phyloP scores from a whole-genome alignment of 2,888 invertebrate species.

The Stegana nigrithorax region DNA sequence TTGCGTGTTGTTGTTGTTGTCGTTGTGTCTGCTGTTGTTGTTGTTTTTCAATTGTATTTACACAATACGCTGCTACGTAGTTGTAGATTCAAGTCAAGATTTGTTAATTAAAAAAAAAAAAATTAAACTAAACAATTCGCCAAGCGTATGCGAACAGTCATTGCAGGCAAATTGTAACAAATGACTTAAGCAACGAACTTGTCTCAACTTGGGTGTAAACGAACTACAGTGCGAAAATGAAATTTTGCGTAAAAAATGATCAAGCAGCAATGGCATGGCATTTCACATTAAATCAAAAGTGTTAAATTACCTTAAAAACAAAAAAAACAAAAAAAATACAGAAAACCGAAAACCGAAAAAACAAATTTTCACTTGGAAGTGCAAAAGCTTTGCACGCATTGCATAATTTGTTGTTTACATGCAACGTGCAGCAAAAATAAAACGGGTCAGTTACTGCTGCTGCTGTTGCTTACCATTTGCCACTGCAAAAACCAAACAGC shows the following conservation, averaged over 20 bases:
- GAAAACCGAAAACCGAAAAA: conserved; percentile 17
- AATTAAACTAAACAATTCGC: too few species aligned
- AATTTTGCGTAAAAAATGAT: too few species aligned
- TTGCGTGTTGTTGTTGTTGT: background rate
- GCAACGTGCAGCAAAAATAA: conserved; percentile 43
- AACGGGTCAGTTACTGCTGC: conserved; percentile 50
- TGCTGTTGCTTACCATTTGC: conserved; percentile 7
- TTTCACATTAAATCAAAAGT: conserved; percentile 46
- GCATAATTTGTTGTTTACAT: conserved; percentile 58
- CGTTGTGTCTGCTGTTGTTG: too few species aligned
- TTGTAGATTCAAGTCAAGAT: conserved; percentile 32
- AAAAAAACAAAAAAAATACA: conserved; percentile 14
- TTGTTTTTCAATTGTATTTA: background rate
- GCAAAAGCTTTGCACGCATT: conserved; percentile 42
- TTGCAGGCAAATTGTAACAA: conserved; percentile 33
- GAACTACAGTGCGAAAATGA: too few species aligned
- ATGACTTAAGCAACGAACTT: conserved; percentile 49
- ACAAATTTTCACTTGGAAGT: conserved; percentile 34
- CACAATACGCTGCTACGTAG: conserved; percentile 21
- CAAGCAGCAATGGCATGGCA: too few species aligned
- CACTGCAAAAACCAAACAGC: conserved; percentile 28
- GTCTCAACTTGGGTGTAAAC: conserved; percentile 44
- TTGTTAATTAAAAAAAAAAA: conserved; percentile 1
- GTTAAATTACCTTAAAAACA: conserved; percentile 45
- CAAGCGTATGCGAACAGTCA: too few species aligned